Evolutionary conservation across 2,888 invertebrate species (phyloP), one percentile per base, ranked within the genome.

Genomic region (Ctena decussata): DNA sequence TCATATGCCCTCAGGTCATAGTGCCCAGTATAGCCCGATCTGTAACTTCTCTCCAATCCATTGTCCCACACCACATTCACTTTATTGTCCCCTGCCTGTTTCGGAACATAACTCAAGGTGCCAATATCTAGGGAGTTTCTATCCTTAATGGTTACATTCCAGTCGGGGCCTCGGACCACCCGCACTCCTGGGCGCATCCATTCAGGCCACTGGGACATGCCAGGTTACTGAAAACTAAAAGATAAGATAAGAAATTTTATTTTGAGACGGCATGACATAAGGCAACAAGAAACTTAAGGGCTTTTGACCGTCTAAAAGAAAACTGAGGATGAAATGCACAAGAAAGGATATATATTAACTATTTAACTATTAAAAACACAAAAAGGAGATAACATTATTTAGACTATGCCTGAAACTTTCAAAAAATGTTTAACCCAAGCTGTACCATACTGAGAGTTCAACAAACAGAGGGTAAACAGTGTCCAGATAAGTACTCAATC

Each of bases 1-100:
- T 90, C 90, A 77, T 83, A 89, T 12, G 89, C 89, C 37, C 90
- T n/a, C 2, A 90, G 73, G 12, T 87, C 89, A 86, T 86, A 89
- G 57, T 84, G 84, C 15, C 86, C 85, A 39, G 49, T 74, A 32
- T 77, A 83, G 35, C 89, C 90, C 15, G 89, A 89, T 15, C 78
- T 82, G 71, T 85, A 90, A 32, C 86, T 85, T 27, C 89, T 72
- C 49, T 85, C 85, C 39, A 84, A 77, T 1, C 90, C 90, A 3
- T 83, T 85, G 57, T 90, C 90, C 89, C 89, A 89, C 12, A 89
- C 81, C 12, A 90, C 89, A 49, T 74, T 80, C 0, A 87, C 90
- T 60, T 77, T 82, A 24, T 80, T 81, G 35, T 89, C 76, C 12
- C 69, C 82, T 1, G 80, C 86, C 37, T 69, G 72, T 60, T 86